Conservation (phyloP, 1,140 invertebrate species). For the Drosophila pachea region DNA sequence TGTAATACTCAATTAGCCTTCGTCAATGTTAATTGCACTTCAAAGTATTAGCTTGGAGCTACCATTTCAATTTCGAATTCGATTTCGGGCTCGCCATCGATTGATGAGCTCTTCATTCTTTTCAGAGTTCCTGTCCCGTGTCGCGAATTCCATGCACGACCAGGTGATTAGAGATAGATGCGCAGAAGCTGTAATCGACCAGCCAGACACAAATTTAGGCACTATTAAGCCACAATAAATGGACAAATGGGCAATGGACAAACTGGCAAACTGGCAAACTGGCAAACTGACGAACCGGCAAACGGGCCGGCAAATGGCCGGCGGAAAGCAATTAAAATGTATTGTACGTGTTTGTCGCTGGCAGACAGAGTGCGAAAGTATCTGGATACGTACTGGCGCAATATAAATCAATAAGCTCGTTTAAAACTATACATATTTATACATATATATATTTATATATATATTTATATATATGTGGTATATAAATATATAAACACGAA, state of each 20-base stretch:
- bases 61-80: slow-evolving; percentile 4
- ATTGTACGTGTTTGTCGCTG: slow-evolving; percentile 54
- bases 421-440: slow-evolving; percentile 2
- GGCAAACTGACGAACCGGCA: slow-evolving; percentile 26
- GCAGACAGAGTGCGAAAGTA: neutral
- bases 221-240: slow-evolving; percentile 52
- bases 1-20: slow-evolving; percentile 18
- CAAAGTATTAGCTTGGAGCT: slow-evolving; percentile 14
- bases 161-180: slow-evolving; percentile 55
- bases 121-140: slow-evolving; percentile 1
- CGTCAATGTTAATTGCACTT: slow-evolving; percentile 21
- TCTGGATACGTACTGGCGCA: slow-evolving; percentile 7
- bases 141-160: slow-evolving; percentile 49
- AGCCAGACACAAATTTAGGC: slow-evolving; percentile 54
- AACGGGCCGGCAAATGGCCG: slow-evolving; percentile 4
- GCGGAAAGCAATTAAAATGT: slow-evolving; percentile 55
- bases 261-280: slow-evolving; percentile 37
- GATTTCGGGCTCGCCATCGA: neutral
- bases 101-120: no score
- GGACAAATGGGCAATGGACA: slow-evolving; percentile 32
- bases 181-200: slow-evolving; percentile 48
- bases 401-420: slow-evolving; percentile 52
- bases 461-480: neutral
- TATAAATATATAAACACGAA: slow-evolving; percentile 3
- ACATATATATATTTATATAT: neutral